phyloP scores from a whole-genome alignment of 1,140 invertebrate species.

The Chironomus striatipennis region DNA sequence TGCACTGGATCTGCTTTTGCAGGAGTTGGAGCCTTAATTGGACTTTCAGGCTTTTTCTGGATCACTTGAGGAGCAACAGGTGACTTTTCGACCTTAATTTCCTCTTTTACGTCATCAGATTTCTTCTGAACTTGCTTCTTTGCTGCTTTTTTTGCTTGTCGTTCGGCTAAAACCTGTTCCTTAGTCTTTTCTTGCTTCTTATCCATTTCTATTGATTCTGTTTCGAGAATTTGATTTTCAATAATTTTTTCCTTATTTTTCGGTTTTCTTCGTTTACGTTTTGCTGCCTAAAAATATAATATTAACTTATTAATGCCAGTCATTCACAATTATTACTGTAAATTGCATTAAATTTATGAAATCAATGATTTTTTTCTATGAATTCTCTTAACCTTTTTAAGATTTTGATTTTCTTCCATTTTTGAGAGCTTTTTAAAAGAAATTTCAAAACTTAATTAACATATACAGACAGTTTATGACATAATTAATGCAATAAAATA shows the following conservation, averaged over 20 bases:
- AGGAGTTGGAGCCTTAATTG: not conserved
- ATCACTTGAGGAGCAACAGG: not conserved
- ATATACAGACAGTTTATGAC: not conserved
- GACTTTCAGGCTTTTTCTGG: not conserved
- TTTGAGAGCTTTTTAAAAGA: not conserved
- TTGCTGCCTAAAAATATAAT: not conserved
- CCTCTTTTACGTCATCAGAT: conserved; percentile 25
- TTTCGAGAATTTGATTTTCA: not conserved
- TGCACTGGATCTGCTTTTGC: not conserved
- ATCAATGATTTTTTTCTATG: not conserved
- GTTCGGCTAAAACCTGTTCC: conserved; percentile 31
- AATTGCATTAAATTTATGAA: not conserved
- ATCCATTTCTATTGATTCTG: conserved; percentile 7
- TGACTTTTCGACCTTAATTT: conserved; percentile 23
- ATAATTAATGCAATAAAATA: not conserved
- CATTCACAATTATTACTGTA: not conserved
- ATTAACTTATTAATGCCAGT: not conserved
- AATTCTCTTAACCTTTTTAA: not conserved
- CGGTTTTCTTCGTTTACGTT: not conserved
- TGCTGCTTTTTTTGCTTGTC: conserved; percentile 31
- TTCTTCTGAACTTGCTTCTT: conserved; percentile 25
- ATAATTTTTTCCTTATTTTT: not conserved
- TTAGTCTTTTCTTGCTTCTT: conserved; percentile 7
- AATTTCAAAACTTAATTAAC: not conserved
- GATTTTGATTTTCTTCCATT: not conserved